Evolutionary conservation across 2,888 invertebrate genomes (phyloP), one percentile per base, ranked within the genome.

Genomic region (Phyllotreta cruciferae): DNA sequence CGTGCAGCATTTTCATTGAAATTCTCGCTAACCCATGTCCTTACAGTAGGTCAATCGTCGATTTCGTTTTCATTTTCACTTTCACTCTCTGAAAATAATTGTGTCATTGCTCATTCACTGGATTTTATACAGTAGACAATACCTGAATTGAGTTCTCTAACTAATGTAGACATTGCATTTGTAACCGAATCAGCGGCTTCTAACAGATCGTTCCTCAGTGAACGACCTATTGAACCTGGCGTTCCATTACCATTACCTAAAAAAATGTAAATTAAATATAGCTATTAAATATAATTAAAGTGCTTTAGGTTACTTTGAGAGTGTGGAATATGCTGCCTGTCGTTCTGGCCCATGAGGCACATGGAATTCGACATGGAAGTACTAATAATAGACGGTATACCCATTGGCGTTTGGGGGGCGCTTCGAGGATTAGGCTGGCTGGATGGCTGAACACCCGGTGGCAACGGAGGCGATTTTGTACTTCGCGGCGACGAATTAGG

Each of bases 141-240:
- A 92, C 92, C 93, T 85, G 94, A 93, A 83, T 97, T 96, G 58
- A 98, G 87, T 85, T 98, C 98, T 81, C 94, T 88, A 73, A 98
- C 98, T 73, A 98, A 87, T 34, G 95, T 94, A 38, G 96, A 96
- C 96, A 98, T 98, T 66, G 98, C 98, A 82, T 94, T 94, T 66
- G 98, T 97, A 72, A 98, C 97, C 35, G 95, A 96, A 83, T 98
- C 98, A 47, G 98, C 98, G 50, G 98, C 97, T 77, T 93, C 92
- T 71, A 98, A 86, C 60, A 98, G 86, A 82, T 96, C 96, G 78
- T 93, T 93, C 75, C 92, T 85, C 56, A 93, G 85, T 71, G 87
- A 90, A 73, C 91, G 85, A 69, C 86, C 85, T 71, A 78, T 74
- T 11, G 80, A 79, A 50, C 80, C 80, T 37, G 80, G 79, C 14